A percentile compares a stretch with the other conserved stretches of the same genome.
Conservation (phyloP, 30 jellyfish, hydroid and myxozoan genomes). For the Aurelia aurita complex sp. Pacific region DNA sequence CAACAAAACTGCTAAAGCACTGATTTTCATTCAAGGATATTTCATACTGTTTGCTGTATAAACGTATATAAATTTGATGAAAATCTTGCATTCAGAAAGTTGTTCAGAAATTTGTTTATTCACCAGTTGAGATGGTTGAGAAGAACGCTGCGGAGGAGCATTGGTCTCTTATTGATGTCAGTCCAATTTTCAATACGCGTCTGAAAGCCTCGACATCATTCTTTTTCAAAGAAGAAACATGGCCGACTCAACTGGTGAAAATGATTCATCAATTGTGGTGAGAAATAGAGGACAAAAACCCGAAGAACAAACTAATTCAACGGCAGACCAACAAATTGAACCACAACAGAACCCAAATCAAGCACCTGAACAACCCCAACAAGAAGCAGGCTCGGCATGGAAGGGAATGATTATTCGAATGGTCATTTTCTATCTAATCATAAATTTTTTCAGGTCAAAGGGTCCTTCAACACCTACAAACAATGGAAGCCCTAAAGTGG, state of each 20-base stretch:
- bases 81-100: too few relatives aligned
- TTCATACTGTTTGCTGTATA: too few relatives aligned
- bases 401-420: slow-evolving; percentile 70
- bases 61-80: too few relatives aligned
- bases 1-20: too few relatives aligned
- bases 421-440: slow-evolving; percentile 86
- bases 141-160: too few relatives aligned
- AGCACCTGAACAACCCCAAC: slow-evolving; percentile 72
- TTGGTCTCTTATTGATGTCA: too few relatives aligned
- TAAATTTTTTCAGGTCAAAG: slow-evolving; percentile 79
- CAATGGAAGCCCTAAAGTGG: background rate
- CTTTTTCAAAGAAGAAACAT: background rate
- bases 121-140: too few relatives aligned
- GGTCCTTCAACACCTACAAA: slow-evolving; percentile 12
- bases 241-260: slow-evolving; percentile 28
- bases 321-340: slow-evolving; percentile 1
- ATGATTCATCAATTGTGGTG: slow-evolving; percentile 42
- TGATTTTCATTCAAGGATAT: too few relatives aligned
- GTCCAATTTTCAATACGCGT: too few relatives aligned
- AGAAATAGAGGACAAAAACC: slow-evolving; percentile 26
- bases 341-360: slow-evolving; percentile 46
- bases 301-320: slow-evolving; percentile 1
- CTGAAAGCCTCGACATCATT: slow-evolving; percentile 10
- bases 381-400: slow-evolving; percentile 88
- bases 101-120: too few relatives aligned